Percentiles rank a stretch among this genome's conserved stretches.
Conservation (phyloP, 2,113 vertebrate species). For the Laterallus jamaicensis region DNA sequence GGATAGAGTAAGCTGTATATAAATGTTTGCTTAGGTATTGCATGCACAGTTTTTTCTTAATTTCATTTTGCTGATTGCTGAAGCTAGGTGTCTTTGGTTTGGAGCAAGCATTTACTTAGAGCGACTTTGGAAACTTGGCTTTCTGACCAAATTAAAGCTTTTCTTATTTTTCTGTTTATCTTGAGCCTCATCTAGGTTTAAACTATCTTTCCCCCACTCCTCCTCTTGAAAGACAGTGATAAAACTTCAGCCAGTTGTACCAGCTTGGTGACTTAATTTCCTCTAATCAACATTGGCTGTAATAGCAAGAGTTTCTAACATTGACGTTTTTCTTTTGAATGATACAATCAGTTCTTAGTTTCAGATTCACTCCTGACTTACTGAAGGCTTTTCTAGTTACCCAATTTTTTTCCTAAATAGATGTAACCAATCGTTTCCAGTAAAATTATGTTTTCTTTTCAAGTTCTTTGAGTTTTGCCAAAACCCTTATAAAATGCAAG, state of each 20-base stretch:
- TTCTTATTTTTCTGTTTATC: not conserved
- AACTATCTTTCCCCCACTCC: not conserved
- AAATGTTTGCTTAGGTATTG: not conserved
- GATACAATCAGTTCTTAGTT: not conserved
- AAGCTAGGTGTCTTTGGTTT: not conserved
- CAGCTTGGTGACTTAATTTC: not conserved
- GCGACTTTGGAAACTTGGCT: not conserved
- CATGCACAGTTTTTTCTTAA: not conserved
- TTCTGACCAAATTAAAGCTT: not conserved
- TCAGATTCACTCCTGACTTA: not conserved
- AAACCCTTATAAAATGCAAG: not conserved
- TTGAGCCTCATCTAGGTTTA: not conserved
- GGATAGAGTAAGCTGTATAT: not conserved
- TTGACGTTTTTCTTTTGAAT: not conserved
- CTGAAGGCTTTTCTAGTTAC: not conserved
- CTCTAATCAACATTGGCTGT: not conserved
- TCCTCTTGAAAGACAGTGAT: not conserved
- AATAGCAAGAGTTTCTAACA: not conserved
- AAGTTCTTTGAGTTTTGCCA: not conserved
- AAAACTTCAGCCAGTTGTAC: not conserved
- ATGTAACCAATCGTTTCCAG: not conserved
- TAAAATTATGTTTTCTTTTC: not conserved
- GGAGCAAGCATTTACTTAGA: not conserved
- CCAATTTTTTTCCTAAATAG: not conserved
- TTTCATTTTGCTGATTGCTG: not conserved